A percentile compares a stretch with the other conserved stretches of the same genome.
phyloP scores from a whole-genome alignment of 2,113 vertebrate genomes.

The Coracopsis vasa region DNA sequence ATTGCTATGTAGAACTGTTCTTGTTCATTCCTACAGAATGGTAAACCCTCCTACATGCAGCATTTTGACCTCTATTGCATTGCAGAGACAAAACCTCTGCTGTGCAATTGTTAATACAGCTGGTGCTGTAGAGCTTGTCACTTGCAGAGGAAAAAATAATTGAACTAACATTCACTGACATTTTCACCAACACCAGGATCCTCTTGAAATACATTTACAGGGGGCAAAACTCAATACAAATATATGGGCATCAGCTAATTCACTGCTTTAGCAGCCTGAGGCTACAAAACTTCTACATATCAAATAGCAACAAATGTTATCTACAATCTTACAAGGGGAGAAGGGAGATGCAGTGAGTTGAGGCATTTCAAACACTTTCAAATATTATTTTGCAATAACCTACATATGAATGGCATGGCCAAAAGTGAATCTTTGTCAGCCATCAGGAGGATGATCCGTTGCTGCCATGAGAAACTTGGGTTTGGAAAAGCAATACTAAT shows the following conservation, averaged over 20 bases:
- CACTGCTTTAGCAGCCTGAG: neutral
- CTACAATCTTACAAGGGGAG: neutral
- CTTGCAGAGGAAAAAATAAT: neutral
- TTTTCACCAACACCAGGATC: constrained; percentile 9
- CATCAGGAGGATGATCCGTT: neutral
- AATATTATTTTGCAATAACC: neutral
- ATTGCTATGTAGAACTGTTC: neutral
- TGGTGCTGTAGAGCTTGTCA: neutral
- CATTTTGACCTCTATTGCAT: neutral
- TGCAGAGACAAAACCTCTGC: neutral
- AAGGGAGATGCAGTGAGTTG: neutral
- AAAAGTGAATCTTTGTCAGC: neutral
- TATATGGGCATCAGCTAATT: neutral
- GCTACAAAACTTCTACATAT: neutral
- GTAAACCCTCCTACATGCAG: neutral
- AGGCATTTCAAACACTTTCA: neutral
- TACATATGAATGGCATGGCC: neutral
- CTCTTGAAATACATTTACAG: neutral
- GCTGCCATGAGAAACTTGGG: neutral
- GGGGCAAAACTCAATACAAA: neutral
- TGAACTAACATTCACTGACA: neutral
- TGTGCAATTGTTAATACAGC: constrained; percentile 15
- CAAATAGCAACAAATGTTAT: neutral
- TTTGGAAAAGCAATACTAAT: neutral
- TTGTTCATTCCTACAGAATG: neutral